Base-by-base conservation (phyloP, 92 coral and sea anemone genomes). In the Parazoanthus darwini region DNA sequence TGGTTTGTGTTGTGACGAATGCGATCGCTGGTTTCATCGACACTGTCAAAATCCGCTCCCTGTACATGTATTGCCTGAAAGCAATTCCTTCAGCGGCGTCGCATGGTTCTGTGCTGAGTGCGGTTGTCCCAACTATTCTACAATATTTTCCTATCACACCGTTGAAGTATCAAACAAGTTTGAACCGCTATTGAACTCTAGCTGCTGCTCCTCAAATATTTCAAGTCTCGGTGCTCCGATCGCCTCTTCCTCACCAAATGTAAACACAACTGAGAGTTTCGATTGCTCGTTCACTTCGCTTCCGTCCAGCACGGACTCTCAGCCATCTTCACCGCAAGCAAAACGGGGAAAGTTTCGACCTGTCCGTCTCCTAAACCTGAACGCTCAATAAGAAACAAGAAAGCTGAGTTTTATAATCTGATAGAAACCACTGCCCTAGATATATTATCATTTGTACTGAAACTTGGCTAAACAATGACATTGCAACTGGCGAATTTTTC, bases 61-160 rank as follows among this genome's bases (percentile, higher is more conserved):
- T 77, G 63, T 37, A 39, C 43, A 0, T 50, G 73, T 14, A 77
- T 22, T n/a, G 54, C 76, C 84, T 42, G 84, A 77, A 63, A 86
- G 56, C 37, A 3, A 82, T 37, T 63, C 58, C 10, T 22, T 82
- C 83, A 44, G 89, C 37, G 59, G 76, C 58, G 89, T 56, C 38
- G 84, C 77, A 63, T 77, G 89, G 70, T 25, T 59, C 72, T 77
- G 89, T 51, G 63, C 89, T 77, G 18, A 15, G 84, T 77, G 89
- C 23, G 89, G 75, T 76, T 86, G 83, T 86, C 89, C 89, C 20
- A 86, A 86, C 84, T 76, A 86, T 38, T 86, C 74, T 43, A 75
- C 89, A 86, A 75, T 77, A 38, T 46, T 77, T 46, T 73, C 89
- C 59, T 86, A 86, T 75, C 89, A 86, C 82, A 76, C 74, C 35